Evolutionary conservation across 2,888 invertebrate species (phyloP).

Genomic region (Rapana venosa): DNA sequence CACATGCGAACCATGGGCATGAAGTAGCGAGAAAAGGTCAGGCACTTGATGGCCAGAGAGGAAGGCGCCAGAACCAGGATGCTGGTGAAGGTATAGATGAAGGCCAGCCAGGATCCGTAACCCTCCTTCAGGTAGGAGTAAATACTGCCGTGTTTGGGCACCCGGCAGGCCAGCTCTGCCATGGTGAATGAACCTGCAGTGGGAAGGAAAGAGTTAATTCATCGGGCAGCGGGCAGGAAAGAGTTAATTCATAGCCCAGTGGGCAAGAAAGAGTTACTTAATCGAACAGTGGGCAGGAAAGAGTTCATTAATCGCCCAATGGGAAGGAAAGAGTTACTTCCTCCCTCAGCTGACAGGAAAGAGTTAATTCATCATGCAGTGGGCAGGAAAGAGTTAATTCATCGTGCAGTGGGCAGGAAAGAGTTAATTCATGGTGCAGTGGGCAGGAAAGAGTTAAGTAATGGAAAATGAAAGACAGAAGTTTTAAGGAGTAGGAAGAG

Average conservation of each 20-base stretch:
- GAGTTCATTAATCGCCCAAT: neutral
- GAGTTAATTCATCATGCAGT: neutral
- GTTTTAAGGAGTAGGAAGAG: too few relatives aligned
- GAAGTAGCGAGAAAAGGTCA: conserved; percentile 27
- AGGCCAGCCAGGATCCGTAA: conserved; percentile 76
- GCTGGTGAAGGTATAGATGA: conserved; percentile 81
- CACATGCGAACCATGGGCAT: neutral
- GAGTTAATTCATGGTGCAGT: too few relatives aligned
- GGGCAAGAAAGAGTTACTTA: neutral
- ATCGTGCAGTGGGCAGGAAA: too few relatives aligned
- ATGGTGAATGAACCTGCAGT: conserved; percentile 1
- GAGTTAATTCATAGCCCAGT: too few relatives aligned
- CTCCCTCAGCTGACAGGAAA: too few relatives aligned
- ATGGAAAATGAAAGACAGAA: too few relatives aligned
- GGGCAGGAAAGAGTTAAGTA: too few relatives aligned
- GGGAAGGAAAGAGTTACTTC: neutral
- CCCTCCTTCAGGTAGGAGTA: too few relatives aligned
- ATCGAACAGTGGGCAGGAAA: too few relatives aligned
- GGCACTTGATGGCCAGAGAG: conserved; percentile 9
- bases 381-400: neutral
- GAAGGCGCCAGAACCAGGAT: neutral
- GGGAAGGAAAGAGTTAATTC: neutral
- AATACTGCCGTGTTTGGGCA: too few relatives aligned
- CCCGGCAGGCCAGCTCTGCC: conserved; percentile 88
- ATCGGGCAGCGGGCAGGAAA: too few relatives aligned